phyloP scores from a whole-genome alignment of 1,140 invertebrate species.

The Eurosta solidaginis region DNA sequence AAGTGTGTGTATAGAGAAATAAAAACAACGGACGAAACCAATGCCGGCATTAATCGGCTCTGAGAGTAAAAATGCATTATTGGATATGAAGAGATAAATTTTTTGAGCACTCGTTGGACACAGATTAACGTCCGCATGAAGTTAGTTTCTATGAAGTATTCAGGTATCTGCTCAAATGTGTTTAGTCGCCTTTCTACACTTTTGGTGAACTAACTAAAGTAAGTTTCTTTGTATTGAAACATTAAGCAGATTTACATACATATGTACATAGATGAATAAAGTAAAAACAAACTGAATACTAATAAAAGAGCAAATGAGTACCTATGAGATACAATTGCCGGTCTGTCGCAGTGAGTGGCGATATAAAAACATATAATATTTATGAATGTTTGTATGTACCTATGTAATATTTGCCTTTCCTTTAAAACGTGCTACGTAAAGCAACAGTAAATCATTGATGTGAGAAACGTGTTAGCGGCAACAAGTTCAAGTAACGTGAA shows the following conservation, averaged over 20 bases:
- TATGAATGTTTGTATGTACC: neutral
- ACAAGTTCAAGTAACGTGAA: conserved; percentile 26
- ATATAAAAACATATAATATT: neutral
- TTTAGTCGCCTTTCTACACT: too few relatives aligned
- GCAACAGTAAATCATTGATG: conserved; percentile 39
- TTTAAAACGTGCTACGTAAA: conserved; percentile 37
- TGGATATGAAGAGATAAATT: neutral
- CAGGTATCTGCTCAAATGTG: too few relatives aligned
- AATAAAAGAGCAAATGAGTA: neutral
- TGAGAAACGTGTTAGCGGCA: conserved; percentile 37
- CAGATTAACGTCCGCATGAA: neutral
- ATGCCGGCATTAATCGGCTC: neutral
- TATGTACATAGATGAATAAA: too few relatives aligned
- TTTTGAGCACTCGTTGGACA: neutral
- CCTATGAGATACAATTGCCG: neutral
- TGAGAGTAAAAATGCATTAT: neutral
- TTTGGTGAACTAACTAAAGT: too few relatives aligned
- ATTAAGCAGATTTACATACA: too few relatives aligned
- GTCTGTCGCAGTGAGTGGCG: neutral
- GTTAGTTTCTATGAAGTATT: neutral
- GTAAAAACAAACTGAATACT: neutral
- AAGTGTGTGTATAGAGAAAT: too few relatives aligned
- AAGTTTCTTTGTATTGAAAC: too few relatives aligned
- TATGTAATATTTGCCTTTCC: conserved; percentile 30
- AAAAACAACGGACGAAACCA: neutral